A percentile compares a stretch with the other conserved stretches of the same genome.
These are phyloP conservation scores for Aplocera efformata DNA, from an alignment of 2,888 invertebrate genomes.

Conservation along the genomic window DNA sequence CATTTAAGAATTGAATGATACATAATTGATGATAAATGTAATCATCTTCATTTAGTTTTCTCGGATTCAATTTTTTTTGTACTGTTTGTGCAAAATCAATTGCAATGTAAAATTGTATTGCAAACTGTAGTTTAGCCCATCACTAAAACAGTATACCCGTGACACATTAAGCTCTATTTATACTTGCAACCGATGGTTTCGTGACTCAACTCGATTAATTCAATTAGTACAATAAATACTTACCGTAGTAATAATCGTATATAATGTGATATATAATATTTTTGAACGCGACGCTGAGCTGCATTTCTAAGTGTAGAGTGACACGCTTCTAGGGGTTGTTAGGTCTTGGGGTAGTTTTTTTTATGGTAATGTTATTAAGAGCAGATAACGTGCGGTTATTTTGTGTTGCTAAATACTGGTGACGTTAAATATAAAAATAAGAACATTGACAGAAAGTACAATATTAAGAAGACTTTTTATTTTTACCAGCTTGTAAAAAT, in stretches of 20 bases:
- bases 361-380: slow-evolving; percentile 2
- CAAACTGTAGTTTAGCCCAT: neutral
- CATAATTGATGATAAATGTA: too few relatives aligned
- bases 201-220: slow-evolving; percentile 68
- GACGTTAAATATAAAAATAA: too few relatives aligned
- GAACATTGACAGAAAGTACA: too few relatives aligned
- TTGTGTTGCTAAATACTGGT: too few relatives aligned
- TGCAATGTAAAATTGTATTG: too few relatives aligned
- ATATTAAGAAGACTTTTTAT: too few relatives aligned
- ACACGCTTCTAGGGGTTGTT: slow-evolving; percentile 34
- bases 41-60: too few relatives aligned
- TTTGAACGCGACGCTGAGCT: slow-evolving; percentile 48
- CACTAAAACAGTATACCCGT: slow-evolving; percentile 3
- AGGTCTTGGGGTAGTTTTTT: slow-evolving; percentile 10
- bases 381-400: too few relatives aligned
- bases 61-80: too few relatives aligned
- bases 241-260: slow-evolving; percentile 66
- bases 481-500: too few relatives aligned
- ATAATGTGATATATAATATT: slow-evolving; percentile 72
- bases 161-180: slow-evolving; percentile 14
- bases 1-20: too few relatives aligned
- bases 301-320: slow-evolving; percentile 40
- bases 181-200: slow-evolving; percentile 36
- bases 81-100: too few relatives aligned
- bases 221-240: slow-evolving; percentile 74